A percentile compares a stretch with the other conserved stretches of the same genome.
Evolutionary conservation across 2,888 invertebrate genomes (phyloP).

Genomic region (Periphyllus acericola): DNA sequence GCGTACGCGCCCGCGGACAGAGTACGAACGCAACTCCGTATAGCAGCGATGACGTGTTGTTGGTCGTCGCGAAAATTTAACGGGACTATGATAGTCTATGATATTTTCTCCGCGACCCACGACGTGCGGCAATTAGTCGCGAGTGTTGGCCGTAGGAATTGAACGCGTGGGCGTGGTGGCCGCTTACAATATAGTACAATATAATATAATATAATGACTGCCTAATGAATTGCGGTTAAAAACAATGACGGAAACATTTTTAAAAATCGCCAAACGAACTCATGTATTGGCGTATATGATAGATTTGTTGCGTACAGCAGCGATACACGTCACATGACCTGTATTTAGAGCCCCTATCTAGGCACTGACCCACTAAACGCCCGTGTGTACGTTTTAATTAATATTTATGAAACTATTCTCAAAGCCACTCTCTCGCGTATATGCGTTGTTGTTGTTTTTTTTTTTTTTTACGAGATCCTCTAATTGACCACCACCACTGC

Average conservation of each 20-base stretch:
- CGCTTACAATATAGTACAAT: not conserved
- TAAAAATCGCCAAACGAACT: not conserved
- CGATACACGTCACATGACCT: constrained; percentile 42
- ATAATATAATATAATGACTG: not conserved
- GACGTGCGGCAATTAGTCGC: not conserved
- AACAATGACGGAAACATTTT: constrained; percentile 28
- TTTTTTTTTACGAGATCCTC: constrained; percentile 32
- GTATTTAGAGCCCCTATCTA: constrained; percentile 51
- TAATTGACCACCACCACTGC: constrained; percentile 21
- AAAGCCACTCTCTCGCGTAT: constrained; percentile 47
- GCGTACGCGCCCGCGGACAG: too few species aligned
- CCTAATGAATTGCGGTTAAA: constrained; percentile 27
- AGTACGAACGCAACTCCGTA: too few species aligned
- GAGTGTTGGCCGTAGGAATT: not conserved
- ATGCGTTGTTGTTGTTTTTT: constrained; percentile 13
- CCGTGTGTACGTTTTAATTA: constrained; percentile 52
- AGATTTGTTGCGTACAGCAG: not conserved
- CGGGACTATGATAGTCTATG: not conserved
- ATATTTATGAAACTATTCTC: constrained; percentile 57
- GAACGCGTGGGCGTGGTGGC: not conserved
- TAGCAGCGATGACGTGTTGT: not conserved
- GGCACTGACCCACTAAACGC: constrained; percentile 56
- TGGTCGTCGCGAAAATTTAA: not conserved
- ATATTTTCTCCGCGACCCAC: not conserved
- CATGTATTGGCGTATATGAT: not conserved